Percentiles rank a stretch among this genome's conserved stretches.
Evolutionary conservation across 2,113 vertebrate species (phyloP).

Genomic region (Hippopotamus amphibius): DNA sequence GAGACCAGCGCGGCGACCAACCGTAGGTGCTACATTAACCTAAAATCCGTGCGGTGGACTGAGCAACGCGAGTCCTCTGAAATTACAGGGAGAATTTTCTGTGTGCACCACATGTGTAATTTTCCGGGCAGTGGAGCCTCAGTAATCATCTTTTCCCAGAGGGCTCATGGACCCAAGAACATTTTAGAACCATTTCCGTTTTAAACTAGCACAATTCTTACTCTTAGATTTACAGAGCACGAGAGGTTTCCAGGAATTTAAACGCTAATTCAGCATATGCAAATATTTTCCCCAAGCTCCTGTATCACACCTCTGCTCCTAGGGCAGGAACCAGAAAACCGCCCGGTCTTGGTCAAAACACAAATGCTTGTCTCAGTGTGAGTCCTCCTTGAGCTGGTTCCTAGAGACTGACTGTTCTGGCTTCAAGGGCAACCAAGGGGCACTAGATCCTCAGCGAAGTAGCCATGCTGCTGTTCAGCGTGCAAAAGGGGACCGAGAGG

Average conservation of each 20-base stretch:
- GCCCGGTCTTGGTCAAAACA: background rate
- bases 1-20: background rate
- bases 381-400: background rate
- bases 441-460: constrained; percentile 23
- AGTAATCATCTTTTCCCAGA: background rate
- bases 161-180: background rate
- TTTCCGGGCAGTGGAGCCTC: background rate
- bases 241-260: constrained; percentile 19
- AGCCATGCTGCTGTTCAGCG: constrained; percentile 5
- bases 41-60: background rate
- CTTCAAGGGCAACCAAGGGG: background rate
- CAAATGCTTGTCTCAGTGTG: constrained; percentile 39
- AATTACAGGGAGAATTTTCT: background rate
- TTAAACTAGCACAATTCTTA: background rate
- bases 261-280: background rate
- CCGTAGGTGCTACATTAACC: background rate
- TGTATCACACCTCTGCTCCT: background rate
- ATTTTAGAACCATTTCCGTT: background rate
- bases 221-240: background rate
- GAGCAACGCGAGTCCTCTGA: background rate
- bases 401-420: constrained; percentile 28
- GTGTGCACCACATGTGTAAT: background rate
- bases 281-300: background rate
- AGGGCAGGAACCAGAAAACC: background rate
- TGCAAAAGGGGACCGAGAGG: background rate